Conservation (phyloP, 2,113 vertebrate genomes). For the Gymnobelideus leadbeateri region DNA sequence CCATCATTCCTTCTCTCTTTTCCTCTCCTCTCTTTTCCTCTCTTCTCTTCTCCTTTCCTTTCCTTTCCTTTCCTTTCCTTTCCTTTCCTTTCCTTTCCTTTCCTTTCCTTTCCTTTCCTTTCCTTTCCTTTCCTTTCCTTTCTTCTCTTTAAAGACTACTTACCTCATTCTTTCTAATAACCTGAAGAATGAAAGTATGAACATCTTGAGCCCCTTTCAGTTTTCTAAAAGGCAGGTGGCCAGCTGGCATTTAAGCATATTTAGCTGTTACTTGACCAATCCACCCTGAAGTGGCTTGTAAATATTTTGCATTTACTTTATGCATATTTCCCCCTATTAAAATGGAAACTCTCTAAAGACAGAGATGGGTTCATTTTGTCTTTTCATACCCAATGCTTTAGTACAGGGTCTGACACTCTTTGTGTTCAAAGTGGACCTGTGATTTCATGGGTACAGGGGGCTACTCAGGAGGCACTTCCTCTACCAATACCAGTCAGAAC, state of each 20-base stretch:
- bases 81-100: background rate
- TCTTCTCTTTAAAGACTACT: background rate
- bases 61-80: too few species aligned
- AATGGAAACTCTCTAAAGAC: background rate
- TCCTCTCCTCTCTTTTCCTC: too few species aligned
- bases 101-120: too few species aligned
- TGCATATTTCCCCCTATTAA: background rate
- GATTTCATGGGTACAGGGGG: background rate
- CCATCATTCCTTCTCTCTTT: too few species aligned
- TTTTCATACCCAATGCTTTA: background rate
- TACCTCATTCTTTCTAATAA: background rate
- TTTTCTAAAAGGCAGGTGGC: background rate
- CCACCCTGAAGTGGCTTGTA: background rate
- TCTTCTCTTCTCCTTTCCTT: too few species aligned
- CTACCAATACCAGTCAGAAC: background rate
- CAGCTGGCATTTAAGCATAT: background rate
- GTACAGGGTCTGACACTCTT: background rate
- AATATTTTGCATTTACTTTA: background rate
- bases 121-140: too few species aligned
- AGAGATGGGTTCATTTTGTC: background rate
- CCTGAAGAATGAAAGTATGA: background rate
- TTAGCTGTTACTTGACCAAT: background rate
- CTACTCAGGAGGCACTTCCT: background rate
- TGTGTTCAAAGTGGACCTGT: background rate
- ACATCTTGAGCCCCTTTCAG: background rate